A percentile compares a stretch with the other conserved stretches of the same genome.
These are phyloP conservation scores for Dryobota labecula DNA, from an alignment of 2,888 invertebrate species.

Conservation along the genomic window DNA sequence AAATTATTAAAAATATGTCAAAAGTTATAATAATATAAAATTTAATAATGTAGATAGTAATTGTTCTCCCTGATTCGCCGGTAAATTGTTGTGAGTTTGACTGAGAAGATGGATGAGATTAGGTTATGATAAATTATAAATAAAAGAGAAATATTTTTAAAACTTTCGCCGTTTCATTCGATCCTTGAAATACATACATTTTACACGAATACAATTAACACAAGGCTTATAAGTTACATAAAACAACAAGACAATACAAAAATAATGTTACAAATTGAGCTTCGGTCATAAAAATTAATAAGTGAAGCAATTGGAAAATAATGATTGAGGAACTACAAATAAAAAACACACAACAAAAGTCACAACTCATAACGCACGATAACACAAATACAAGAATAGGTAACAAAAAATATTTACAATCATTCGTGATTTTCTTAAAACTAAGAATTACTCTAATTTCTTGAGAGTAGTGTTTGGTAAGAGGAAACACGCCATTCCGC, in stretches of 20 bases:
- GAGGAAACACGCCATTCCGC: conserved; percentile 80
- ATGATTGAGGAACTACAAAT: neutral
- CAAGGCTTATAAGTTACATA: neutral
- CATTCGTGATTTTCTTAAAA: neutral
- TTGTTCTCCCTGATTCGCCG: conserved; percentile 82
- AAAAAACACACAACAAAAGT: neutral
- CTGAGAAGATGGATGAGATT: conserved; percentile 83
- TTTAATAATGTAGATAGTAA: conserved; percentile 76
- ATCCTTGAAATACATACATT: conserved; percentile 20
- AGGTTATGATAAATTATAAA: conserved; percentile 87
- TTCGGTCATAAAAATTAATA: neutral
- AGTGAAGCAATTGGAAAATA: neutral
- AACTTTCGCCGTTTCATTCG: conserved; percentile 71
- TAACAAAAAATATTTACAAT: conserved; percentile 37
- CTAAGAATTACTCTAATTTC: conserved; percentile 80
- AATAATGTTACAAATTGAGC: neutral
- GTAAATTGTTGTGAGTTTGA: conserved; percentile 81
- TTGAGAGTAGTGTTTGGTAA: conserved; percentile 87
- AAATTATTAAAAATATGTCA: conserved; percentile 76
- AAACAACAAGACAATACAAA: conserved; percentile 7
- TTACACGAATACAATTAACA: conserved; percentile 38
- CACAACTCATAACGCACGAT: neutral
- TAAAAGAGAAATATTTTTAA: conserved; percentile 89
- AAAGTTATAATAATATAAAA: conserved; percentile 68
- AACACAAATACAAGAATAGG: conserved; percentile 9